These are phyloP conservation scores for Thripadectes ignobilis DNA, from an alignment of 2,797 vertebrate species.

Conservation along the genomic window DNA sequence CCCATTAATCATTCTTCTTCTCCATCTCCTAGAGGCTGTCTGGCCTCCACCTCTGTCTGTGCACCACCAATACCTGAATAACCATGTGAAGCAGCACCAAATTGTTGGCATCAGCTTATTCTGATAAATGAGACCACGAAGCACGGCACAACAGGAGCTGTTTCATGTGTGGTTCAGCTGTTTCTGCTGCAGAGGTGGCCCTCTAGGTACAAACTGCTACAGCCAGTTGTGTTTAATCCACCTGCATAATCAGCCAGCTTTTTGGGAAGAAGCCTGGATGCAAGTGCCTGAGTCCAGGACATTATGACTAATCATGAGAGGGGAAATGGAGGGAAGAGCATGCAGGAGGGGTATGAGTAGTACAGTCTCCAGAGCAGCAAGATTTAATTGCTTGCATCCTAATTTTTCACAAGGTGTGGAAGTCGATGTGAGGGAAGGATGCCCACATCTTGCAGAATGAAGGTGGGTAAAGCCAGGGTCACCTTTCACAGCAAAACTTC, in stretches of 20 bases:
- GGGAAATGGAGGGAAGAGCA: not conserved
- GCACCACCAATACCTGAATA: not conserved
- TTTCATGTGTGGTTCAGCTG: fast-evolving
- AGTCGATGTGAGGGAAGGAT: not conserved
- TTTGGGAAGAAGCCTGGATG: not conserved
- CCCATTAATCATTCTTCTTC: fast-evolving
- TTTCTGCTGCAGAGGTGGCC: not conserved
- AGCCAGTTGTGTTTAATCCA: not conserved
- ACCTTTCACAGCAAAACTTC: slow-evolving; percentile 44
- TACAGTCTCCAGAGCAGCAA: not conserved
- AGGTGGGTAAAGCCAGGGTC: slow-evolving; percentile 37
- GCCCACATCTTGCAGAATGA: not conserved
- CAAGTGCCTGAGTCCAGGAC: not conserved
- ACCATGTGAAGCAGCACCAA: fast-evolving
- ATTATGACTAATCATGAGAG: not conserved
- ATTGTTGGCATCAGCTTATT: not conserved
- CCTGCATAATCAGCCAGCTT: not conserved
- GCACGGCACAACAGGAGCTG: not conserved
- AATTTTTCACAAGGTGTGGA: not conserved
- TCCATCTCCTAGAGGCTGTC: not conserved
- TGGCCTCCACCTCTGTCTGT: not conserved
- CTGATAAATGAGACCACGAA: fast-evolving
- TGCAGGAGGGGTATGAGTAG: not conserved
- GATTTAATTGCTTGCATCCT: slow-evolving; percentile 6
- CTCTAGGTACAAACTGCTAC: not conserved